Base-by-base conservation (phyloP, 2,888 invertebrate genomes). In the Chymomyza amoena region DNA sequence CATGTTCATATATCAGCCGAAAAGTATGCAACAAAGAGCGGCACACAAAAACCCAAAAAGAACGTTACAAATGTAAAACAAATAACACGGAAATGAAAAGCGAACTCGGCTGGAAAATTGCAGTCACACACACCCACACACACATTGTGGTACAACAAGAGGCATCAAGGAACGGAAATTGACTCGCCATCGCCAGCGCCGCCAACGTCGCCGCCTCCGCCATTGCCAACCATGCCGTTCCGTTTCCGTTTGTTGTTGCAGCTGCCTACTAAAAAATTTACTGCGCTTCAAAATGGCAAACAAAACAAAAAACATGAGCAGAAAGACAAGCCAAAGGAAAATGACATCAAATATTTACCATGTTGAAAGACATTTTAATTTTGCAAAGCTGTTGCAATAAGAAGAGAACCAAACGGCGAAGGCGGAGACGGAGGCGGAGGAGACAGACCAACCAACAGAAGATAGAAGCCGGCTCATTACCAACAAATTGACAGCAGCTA, bases 51-150 rank as follows among this genome's bases (percentile, higher is more conserved):
- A 25, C 45, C 39, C 18, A 32, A 50, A 28, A 59, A 60, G 71
- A 62, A 72, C 32, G 32, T 32, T 32, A 32, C 32, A 36, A 66
- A 66, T 84, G 78, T 72, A 88, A 84, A 88, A 77, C 88, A 84
- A 88, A 84, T 86, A 84, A 84, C 68, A 86, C 69, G 79, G 87
- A 88, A 84, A 88, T 88, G 88, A 86, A 86, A 84, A 86, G 84
- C 79, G 84, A 88, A 84, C 88, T 75, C 87, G 63, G 81, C 81
- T 86, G 84, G 84, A 84, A 84, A 88, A 84, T 86, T 84, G 84
- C 86, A 79, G 70, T 72, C 56, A 10, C 57, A 66, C 61, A 81
- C 63, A 61, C n/a, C n/a, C 61, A 65, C 64, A 62, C 61, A 68
- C 56, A 20, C 25, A 25, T 25, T 25, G 25, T 1, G 25, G 25